A percentile compares a stretch with the other conserved stretches of the same genome.
Conservation (phyloP, 2,113 vertebrate genomes). For the Chaenocephalus aceratus region DNA sequence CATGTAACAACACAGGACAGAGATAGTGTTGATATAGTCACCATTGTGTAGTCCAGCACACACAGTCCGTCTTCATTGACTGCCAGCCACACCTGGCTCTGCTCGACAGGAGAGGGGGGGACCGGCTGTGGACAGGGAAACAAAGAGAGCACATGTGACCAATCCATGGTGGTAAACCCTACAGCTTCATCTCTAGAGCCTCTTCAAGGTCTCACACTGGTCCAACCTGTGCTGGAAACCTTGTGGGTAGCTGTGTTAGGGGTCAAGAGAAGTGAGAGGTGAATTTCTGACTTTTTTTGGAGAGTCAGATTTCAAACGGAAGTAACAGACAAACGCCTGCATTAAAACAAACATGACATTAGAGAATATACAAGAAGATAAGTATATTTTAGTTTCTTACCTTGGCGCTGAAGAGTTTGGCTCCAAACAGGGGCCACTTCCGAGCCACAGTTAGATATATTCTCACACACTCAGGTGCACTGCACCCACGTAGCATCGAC, state of each 20-base stretch:
- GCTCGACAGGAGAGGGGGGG: constrained; percentile 83
- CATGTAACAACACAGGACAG: neutral
- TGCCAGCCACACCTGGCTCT: constrained; percentile 88
- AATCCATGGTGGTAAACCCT: neutral
- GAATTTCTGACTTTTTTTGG: neutral
- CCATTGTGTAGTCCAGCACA: constrained; percentile 90
- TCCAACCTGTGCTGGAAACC: neutral
- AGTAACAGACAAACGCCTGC: neutral
- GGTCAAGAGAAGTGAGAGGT: neutral
- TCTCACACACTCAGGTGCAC: constrained; percentile 87
- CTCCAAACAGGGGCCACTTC: constrained; percentile 91
- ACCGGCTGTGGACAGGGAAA: constrained; percentile 81
- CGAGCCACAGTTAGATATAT: constrained; percentile 91
- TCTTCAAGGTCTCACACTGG: neutral
- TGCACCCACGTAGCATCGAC: constrained; percentile 88
- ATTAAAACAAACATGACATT: neutral
- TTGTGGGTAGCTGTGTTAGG: neutral
- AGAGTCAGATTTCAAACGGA: neutral
- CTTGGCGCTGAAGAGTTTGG: constrained; percentile 90
- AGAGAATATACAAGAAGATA: neutral
- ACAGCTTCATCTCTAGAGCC: neutral
- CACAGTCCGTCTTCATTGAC: constrained; percentile 91
- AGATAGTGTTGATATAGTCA: constrained; percentile 50
- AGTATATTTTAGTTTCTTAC: constrained; percentile 64
- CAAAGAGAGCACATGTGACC: constrained; percentile 15